A percentile compares a stretch with the other conserved stretches of the same genome.
Conservation (phyloP, 2,113 vertebrate genomes). For the Aspidoscelis tigris region DNA sequence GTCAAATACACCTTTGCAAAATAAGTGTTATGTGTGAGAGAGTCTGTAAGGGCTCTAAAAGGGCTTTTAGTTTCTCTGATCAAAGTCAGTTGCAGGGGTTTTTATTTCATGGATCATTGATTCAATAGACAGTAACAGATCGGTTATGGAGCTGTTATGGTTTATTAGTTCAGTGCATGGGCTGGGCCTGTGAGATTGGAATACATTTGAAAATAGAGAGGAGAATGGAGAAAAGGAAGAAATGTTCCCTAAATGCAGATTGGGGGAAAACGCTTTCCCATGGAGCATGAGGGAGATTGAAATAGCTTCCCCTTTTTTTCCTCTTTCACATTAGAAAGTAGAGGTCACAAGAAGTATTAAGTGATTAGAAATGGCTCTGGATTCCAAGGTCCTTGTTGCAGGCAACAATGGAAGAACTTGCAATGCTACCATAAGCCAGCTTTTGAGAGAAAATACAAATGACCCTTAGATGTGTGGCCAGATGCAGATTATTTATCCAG, state of each 20-base stretch:
- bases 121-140: slow-evolving; percentile 24
- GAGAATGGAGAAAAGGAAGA: neutral
- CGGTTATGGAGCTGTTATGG: slow-evolving; percentile 14
- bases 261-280: neutral
- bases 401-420: neutral
- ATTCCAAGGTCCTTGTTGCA: neutral
- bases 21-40: neutral
- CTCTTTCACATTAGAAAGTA: neutral
- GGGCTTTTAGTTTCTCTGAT: slow-evolving; percentile 3
- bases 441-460: neutral
- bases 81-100: slow-evolving; percentile 18
- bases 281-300: no score
- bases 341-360: no score
- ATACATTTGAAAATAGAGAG: neutral
- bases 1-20: neutral
- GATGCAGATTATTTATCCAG: neutral
- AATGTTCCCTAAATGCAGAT: neutral
- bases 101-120: slow-evolving; percentile 35
- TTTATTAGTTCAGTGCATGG: slow-evolving; percentile 25
- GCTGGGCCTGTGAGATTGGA: slow-evolving; percentile 15
- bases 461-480: neutral
- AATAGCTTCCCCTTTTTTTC: no score
- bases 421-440: neutral
- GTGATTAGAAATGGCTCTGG: neutral
- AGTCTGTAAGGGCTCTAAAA: slow-evolving; percentile 10